Evolutionary conservation across 2,888 invertebrate species (phyloP).

Genomic region (Scaptomyza tumidula): DNA sequence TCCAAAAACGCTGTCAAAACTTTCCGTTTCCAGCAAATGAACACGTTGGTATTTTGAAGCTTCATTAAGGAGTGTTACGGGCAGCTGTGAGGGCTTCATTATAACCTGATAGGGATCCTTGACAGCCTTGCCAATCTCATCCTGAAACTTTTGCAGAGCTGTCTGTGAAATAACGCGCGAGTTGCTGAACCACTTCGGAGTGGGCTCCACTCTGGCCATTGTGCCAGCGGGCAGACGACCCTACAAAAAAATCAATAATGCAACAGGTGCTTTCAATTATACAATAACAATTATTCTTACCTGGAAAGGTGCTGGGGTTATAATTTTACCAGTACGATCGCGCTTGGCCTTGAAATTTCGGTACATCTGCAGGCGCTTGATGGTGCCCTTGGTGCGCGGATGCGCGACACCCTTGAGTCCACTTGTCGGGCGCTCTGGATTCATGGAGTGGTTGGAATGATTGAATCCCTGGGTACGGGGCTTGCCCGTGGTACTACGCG

Average conservation of each 20-base stretch:
- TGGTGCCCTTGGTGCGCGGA: slow-evolving; percentile 95
- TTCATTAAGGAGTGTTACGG: slow-evolving; percentile 97
- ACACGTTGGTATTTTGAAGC: slow-evolving; percentile 95
- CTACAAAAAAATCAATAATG: slow-evolving; percentile 63
- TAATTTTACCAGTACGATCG: slow-evolving; percentile 94
- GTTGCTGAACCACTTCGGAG: slow-evolving; percentile 99
- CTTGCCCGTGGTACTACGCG: slow-evolving; percentile 89
- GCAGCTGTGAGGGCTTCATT: slow-evolving; percentile 97
- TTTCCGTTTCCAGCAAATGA: slow-evolving; percentile 97
- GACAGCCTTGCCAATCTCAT: slow-evolving; percentile 96
- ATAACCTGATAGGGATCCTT: slow-evolving; percentile 99
- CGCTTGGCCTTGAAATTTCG: slow-evolving; percentile 98
- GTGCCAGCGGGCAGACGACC: slow-evolving; percentile 94
- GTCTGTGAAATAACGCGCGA: slow-evolving; percentile 97
- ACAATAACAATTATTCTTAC: slow-evolving; percentile 46
- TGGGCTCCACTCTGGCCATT: slow-evolving; percentile 97
- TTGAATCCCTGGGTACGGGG: slow-evolving; percentile 94
- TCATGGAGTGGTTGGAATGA: slow-evolving; percentile 96
- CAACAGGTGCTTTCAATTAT: slow-evolving; percentile 1
- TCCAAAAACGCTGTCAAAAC: slow-evolving; percentile 97
- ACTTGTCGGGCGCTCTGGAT: slow-evolving; percentile 93
- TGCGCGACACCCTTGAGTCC: slow-evolving; percentile 94
- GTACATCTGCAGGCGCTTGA: slow-evolving; percentile 99
- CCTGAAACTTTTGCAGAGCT: slow-evolving; percentile 94
- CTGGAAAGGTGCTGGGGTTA: slow-evolving; percentile 98